These are phyloP conservation scores for Novumbra hubbsi DNA, from an alignment of 2,797 vertebrate genomes.

Conservation along the genomic window DNA sequence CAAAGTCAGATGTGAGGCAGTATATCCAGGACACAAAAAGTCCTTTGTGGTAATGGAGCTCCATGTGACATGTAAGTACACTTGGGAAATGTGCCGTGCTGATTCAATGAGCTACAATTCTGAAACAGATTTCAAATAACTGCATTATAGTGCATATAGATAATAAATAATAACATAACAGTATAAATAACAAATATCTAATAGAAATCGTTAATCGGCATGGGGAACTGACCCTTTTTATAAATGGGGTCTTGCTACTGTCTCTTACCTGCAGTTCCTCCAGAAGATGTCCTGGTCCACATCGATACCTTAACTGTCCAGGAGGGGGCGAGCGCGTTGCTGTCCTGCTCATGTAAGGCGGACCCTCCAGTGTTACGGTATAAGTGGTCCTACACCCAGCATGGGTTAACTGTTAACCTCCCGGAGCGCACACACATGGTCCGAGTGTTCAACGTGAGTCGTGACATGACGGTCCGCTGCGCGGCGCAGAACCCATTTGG, in stretches of 20 bases:
- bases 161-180: too few relatives aligned
- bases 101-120: too few relatives aligned
- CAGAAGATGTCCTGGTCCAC: conserved; percentile 70
- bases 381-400: conserved; percentile 70
- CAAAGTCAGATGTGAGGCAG: conserved; percentile 67
- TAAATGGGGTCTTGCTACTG: background rate
- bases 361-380: conserved; percentile 73
- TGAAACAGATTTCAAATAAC: background rate
- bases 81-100: background rate
- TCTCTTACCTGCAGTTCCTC: conserved; percentile 61
- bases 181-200: too few relatives aligned
- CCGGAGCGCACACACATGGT: conserved; percentile 47
- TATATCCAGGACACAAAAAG: conserved; percentile 47
- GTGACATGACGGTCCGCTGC: conserved; percentile 69
- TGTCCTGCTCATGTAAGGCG: conserved; percentile 75
- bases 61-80: conserved; percentile 72
- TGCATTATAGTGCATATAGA: too few relatives aligned
- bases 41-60: conserved; percentile 48
- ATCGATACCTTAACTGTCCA: conserved; percentile 60
- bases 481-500: conserved; percentile 70
- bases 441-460: conserved; percentile 67
- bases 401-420: conserved; percentile 47
- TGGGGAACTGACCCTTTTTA: background rate
- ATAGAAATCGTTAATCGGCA: too few relatives aligned
- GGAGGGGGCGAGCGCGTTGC: conserved; percentile 69